Evolutionary conservation across 2,113 vertebrate species (phyloP), one percentile per base, ranked within the genome.

Genomic region (Stercorarius parasiticus): DNA sequence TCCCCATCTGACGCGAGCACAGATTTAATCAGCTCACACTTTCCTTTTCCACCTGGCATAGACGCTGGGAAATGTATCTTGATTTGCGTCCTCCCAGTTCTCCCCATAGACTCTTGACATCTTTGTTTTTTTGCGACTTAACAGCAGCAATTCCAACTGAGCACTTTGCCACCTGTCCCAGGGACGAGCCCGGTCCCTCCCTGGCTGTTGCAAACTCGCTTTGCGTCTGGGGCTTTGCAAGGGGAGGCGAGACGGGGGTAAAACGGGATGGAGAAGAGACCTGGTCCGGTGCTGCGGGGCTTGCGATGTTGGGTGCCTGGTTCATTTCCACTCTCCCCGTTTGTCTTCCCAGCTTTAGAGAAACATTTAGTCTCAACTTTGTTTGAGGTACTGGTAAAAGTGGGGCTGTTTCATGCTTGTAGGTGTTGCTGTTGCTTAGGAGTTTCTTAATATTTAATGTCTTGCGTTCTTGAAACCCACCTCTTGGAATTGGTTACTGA

Each of bases 11-110:
- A 97, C 6, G 20, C 29, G 11, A 91, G 88, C 71, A 1, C 91
- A 47, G 94, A 95, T 96, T 93, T 92, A 84, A 93, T 94, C 94
- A 84, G 91, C 91, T 97, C 93, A 21, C 80, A 16, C 85, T 94
- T 95, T 59, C 80, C 89, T 78, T 55, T 67, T 80, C 94, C 91
- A 90, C 95, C 95, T 97, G 93, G 95, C 94, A 76, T 21, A 61
- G 79, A 7, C 13, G 7, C 58, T 7, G 34, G 93, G 91, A 96
- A 92, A 91, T 87, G 72, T 10, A 92, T 94, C 94, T 94, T 97
- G 94, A 93, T 97, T 95, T 84, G 93, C 40, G 18, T 96, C 79
- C 82, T 90, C 81, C 50, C 64, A 6, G 61, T 76, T 88, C 86
- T 96, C 94, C 95, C 95, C 3, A 0, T 8, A 45, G 94, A 74